Evolutionary conservation across 2,797 vertebrate genomes (phyloP).

Genomic region (Cyclopterus lumpus): DNA sequence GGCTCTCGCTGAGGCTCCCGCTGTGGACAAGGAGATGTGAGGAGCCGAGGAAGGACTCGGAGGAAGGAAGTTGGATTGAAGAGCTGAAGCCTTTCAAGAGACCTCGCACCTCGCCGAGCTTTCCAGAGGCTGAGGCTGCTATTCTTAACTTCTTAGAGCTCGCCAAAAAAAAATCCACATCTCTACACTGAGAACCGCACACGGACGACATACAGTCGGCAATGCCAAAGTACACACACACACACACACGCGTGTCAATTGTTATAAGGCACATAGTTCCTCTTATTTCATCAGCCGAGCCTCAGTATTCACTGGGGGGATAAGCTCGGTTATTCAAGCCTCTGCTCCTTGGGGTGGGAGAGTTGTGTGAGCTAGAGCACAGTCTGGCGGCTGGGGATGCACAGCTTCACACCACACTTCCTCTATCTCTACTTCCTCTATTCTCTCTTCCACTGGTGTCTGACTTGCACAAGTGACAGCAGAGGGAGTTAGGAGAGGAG

Average conservation of each 20-base stretch:
- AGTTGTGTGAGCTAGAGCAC: conserved; percentile 38
- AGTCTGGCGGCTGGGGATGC: conserved; percentile 36
- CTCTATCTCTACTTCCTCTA: conserved; percentile 17
- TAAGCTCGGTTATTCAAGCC: conserved; percentile 49
- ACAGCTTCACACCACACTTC: conserved; percentile 23
- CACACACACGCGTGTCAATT: conserved; percentile 5
- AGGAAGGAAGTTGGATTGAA: conserved; percentile 64
- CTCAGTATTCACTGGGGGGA: conserved; percentile 41
- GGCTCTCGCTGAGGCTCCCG: conserved; percentile 31
- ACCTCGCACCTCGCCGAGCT: conserved; percentile 46
- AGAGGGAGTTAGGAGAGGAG: conserved; percentile 38
- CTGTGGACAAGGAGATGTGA: conserved; percentile 55
- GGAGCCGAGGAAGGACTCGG: conserved; percentile 46
- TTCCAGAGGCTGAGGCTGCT: conserved; percentile 51
- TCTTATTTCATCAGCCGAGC: conserved; percentile 50
- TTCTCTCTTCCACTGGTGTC: conserved; percentile 32
- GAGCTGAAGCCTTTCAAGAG: conserved; percentile 58
- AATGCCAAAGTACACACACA: background rate
- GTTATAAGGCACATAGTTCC: conserved; percentile 19
- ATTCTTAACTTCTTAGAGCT: conserved; percentile 57
- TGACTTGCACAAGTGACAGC: conserved; percentile 54
- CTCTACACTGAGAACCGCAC: conserved; percentile 30
- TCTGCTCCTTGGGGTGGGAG: conserved; percentile 39
- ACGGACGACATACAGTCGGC: background rate
- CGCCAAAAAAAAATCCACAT: conserved; percentile 30